These are phyloP conservation scores for Blomia tropicalis DNA, from an alignment of 2,888 invertebrate genomes.

Conservation along the genomic window DNA sequence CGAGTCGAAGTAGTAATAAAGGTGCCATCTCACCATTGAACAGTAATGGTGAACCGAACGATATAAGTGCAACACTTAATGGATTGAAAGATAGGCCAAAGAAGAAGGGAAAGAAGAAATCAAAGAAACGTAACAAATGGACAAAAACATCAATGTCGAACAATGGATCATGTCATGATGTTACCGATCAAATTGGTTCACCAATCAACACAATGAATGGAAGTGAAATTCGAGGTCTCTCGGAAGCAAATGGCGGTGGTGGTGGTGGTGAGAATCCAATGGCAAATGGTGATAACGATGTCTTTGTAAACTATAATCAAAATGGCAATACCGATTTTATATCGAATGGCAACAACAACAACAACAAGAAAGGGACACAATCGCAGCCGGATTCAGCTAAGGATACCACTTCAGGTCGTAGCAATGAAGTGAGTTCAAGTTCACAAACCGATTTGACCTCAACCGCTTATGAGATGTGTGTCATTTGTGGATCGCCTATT, in stretches of 20 bases:
- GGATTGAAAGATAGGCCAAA: not conserved
- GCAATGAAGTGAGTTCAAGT: slow-evolving; percentile 2
- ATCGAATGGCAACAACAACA: not conserved
- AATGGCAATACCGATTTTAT: not conserved
- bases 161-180: not conserved
- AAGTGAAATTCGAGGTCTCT: not conserved
- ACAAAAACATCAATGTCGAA: slow-evolving; percentile 1
- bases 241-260: not conserved
- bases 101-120: slow-evolving; percentile 12
- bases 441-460: not conserved
- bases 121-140: slow-evolving; percentile 10
- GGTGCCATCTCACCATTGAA: not conserved
- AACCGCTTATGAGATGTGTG: slow-evolving; percentile 43
- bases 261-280: slow-evolving; percentile 11
- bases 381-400: not conserved
- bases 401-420: not conserved
- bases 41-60: not conserved
- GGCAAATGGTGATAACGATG: slow-evolving; percentile 26
- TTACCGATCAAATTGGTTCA: not conserved
- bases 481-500: slow-evolving; percentile 71
- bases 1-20: not conserved
- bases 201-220: not conserved
- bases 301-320: slow-evolving; percentile 25
- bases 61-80: not conserved
- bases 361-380: too few relatives aligned